Evolutionary conservation across 2,888 invertebrate species (phyloP).

Genomic region (Pristionchus entomophagus): DNA sequence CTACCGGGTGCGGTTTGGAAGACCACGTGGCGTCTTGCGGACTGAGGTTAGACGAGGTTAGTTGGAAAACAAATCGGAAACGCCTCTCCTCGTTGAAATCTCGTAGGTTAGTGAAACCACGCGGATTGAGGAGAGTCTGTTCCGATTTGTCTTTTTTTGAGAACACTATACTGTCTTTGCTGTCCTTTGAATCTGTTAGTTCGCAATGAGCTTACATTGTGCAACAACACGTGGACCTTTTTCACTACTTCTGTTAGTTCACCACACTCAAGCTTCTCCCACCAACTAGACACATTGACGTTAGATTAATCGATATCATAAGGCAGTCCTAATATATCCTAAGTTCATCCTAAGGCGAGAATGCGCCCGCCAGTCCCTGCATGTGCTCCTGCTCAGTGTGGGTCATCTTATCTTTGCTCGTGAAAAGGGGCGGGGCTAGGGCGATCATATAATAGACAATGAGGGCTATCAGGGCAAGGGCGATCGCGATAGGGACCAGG

Average conservation of each 20-base stretch:
- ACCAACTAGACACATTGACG: too few species aligned
- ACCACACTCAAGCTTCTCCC: too few species aligned
- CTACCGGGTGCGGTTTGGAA: background rate
- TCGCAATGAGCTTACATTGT: too few species aligned
- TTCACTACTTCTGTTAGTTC: too few species aligned
- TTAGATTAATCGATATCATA: too few species aligned
- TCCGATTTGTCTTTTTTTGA: too few species aligned
- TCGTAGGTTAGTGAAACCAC: too few species aligned
- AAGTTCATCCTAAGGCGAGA: background rate
- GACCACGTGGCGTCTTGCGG: conserved; percentile 6
- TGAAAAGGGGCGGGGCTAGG: conserved; percentile 4
- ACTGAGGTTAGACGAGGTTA: background rate
- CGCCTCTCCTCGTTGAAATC: background rate
- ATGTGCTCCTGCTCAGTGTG: background rate
- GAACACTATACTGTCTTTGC: too few species aligned
- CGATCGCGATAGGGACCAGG: background rate
- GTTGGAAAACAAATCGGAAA: background rate
- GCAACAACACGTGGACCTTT: too few species aligned
- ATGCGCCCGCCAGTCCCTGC: background rate
- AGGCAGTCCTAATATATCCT: too few species aligned
- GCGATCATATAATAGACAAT: background rate
- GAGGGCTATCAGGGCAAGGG: background rate
- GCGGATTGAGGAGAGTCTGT: too few species aligned
- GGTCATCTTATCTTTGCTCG: background rate
- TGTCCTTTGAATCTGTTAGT: too few species aligned